Percentiles rank a stretch among this genome's conserved stretches.
Conservation (phyloP, 2,888 invertebrate species). For the Ferrisia virgata region DNA sequence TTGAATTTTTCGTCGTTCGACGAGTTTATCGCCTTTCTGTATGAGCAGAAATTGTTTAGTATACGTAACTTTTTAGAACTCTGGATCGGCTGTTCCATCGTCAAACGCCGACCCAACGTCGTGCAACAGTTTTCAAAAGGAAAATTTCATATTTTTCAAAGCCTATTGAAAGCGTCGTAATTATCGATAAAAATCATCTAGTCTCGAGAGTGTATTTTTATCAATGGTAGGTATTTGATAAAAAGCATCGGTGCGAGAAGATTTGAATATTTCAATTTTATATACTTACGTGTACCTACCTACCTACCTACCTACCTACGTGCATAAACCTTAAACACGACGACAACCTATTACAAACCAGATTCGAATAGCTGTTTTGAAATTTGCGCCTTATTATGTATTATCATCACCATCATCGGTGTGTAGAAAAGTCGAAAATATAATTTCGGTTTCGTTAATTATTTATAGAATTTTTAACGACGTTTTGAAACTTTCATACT, state of each 20-base stretch:
- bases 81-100: too few species aligned
- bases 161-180: not conserved
- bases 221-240: too few species aligned
- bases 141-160: not conserved
- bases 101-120: too few species aligned
- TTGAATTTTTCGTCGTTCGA: not conserved
- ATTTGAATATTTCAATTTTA: not conserved
- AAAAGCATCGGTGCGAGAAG: too few species aligned
- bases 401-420: too few species aligned
- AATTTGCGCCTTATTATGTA: not conserved
- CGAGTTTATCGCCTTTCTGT: not conserved
- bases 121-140: not conserved
- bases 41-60: too few species aligned
- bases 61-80: too few species aligned
- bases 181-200: not conserved
- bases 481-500: conserved; percentile 9
- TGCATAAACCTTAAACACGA: too few species aligned
- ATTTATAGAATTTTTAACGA: conserved; percentile 20
- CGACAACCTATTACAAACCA: not conserved
- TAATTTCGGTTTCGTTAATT: conserved; percentile 4
- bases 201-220: not conserved
- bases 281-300: too few species aligned
- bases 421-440: not conserved
- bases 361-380: not conserved
- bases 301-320: too few species aligned